Evolutionary conservation across 2,888 invertebrate species (phyloP), one percentile per base, ranked within the genome.

Genomic region (Agrochola lota): DNA sequence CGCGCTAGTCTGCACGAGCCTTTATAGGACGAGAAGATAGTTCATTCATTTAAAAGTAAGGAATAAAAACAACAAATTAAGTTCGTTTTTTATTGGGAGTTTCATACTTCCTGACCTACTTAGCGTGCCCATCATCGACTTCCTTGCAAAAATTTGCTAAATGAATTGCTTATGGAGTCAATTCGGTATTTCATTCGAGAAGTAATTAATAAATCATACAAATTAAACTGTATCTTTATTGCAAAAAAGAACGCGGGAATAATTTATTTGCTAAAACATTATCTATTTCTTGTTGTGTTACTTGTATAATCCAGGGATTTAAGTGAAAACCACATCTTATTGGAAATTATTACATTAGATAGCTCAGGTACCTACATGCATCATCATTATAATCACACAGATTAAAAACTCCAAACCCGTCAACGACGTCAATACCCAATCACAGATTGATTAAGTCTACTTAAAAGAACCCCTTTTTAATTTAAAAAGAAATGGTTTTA

Each of bases 401-500:
- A 76, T 55, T 40, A 49, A 52, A 43, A 49, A 12, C 17, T 11
- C 15, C 8, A 8, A 35, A 17, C 49, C 30, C 3, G 52, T 59
- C 23, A 68, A 20, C 35, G 68, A n/a, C 26, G n/a, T 40, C 62
- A 59, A 66, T 67, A 57, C 40, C 55, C 3, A 52, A 73, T 68
- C 26, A 49, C 8, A 20, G 40, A 81, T 76, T 60, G 67, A 63
- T 63, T 49, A 63, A 64, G 57, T 81, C 30, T 55, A 59, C 57
- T 57, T 57, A 57, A 49, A 74, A 55, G 12, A 69, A 69, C 6
- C 68, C 66, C 35, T 79, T 82, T 85, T 74, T 78, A 78, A 83
- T 77, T 75, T 84, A 78, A 77, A 85, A 85, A 78, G 62, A 66
- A 81, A 80, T 43, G 70, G 72, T 75, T 80, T 86, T 83, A 74